These are phyloP conservation scores for Helicolenus hilgendorfi DNA, from an alignment of 2,797 vertebrate species.

Conservation along the genomic window DNA sequence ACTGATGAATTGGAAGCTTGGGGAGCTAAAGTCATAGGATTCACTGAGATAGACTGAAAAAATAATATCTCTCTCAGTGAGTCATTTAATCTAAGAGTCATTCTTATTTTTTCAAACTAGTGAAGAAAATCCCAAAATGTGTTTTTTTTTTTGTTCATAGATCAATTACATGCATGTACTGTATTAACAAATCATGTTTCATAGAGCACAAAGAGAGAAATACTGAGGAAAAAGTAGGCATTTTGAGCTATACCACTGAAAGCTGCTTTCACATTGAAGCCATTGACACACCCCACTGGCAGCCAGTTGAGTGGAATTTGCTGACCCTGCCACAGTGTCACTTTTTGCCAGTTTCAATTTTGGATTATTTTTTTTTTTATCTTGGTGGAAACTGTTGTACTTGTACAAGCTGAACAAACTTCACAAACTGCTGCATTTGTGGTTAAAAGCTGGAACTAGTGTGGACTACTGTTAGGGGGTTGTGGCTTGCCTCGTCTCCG, in stretches of 20 bases:
- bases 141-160: neutral
- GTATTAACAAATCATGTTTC: neutral
- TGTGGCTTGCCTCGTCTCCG: too few relatives aligned
- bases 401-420: neutral
- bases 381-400: neutral
- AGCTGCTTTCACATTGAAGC: neutral
- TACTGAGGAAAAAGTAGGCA: neutral
- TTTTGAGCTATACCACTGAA: neutral
- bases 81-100: constrained; percentile 14
- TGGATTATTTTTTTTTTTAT: neutral
- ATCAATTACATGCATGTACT: neutral
- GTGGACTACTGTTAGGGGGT: neutral
- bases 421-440: neutral
- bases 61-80: neutral
- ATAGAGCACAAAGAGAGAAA: neutral
- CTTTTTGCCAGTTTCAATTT: too few relatives aligned
- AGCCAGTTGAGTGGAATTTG: neutral
- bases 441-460: neutral
- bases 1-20: constrained; percentile 31
- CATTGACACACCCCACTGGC: neutral
- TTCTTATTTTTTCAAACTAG: neutral
- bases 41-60: constrained; percentile 2
- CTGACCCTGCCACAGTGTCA: neutral
- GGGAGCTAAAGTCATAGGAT: neutral
- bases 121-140: neutral